Percentiles rank a stretch among this genome's conserved stretches.
These are phyloP conservation scores for Microtus californicus DNA, from an alignment of 2,797 vertebrate species.

Conservation along the genomic window DNA sequence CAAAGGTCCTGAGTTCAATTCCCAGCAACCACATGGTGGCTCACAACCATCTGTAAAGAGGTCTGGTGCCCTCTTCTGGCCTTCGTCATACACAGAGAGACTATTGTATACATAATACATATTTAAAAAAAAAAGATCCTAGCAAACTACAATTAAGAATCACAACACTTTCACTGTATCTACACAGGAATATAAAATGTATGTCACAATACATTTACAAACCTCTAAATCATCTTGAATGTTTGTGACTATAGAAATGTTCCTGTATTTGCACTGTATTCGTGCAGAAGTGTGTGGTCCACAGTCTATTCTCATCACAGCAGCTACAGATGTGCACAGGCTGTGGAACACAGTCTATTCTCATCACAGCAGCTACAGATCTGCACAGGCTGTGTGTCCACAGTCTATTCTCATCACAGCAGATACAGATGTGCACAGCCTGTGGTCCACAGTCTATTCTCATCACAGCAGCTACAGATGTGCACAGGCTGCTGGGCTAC, in stretches of 20 bases:
- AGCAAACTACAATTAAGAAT: conserved; percentile 61
- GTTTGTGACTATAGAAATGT: conserved; percentile 58
- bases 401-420: conserved; percentile 26
- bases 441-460: not conserved
- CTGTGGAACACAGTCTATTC: too few species aligned
- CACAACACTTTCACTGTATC: conserved; percentile 1
- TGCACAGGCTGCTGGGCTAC: not conserved
- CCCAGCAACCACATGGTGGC: too few species aligned
- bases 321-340: not conserved
- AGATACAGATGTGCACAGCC: not conserved
- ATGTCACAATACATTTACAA: conserved; percentile 19
- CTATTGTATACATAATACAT: too few species aligned
- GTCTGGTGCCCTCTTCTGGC: too few species aligned
- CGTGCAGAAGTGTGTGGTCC: not conserved
- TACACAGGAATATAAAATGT: not conserved
- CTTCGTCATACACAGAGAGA: too few species aligned
- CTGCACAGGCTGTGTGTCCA: not conserved
- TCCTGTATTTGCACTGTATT: not conserved
- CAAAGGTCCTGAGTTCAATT: too few species aligned
- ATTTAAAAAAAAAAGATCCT: too few species aligned
- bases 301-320: conserved; percentile 21
- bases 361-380: too few species aligned
- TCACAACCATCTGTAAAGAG: too few species aligned
- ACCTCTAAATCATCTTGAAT: not conserved
- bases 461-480: conserved; percentile 18